Percentiles rank a stretch among this genome's conserved stretches.
Evolutionary conservation across 2,113 vertebrate species (phyloP).

Genomic region (Okapia johnstoni): DNA sequence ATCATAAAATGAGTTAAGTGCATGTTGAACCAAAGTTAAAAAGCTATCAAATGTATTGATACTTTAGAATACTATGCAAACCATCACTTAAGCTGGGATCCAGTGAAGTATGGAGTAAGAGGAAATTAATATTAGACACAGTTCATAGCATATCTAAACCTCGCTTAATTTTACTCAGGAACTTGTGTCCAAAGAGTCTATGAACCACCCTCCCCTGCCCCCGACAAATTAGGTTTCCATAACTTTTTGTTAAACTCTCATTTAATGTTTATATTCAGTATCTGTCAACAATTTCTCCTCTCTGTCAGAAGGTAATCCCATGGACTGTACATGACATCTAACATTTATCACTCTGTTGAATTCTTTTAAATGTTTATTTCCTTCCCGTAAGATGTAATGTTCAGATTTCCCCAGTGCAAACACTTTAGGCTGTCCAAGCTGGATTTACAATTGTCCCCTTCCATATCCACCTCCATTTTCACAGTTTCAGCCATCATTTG

Average conservation of each 20-base stretch:
- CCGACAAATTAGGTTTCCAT: background rate
- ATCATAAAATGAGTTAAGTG: background rate
- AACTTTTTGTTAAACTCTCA: background rate
- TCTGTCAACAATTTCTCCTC: background rate
- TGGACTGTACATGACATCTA: background rate
- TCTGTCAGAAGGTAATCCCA: background rate
- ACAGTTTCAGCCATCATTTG: background rate
- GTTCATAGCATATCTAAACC: background rate
- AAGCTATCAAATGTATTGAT: background rate
- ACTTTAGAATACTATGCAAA: background rate
- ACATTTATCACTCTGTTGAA: background rate
- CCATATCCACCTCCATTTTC: background rate
- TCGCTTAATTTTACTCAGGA: background rate
- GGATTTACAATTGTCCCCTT: background rate
- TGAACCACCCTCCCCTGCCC: background rate
- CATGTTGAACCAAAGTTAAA: background rate
- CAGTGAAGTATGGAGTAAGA: background rate
- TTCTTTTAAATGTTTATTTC: background rate
- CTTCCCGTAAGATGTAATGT: background rate
- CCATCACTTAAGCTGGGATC: background rate
- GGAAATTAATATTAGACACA: background rate
- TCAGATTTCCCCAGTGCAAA: background rate
- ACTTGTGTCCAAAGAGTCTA: background rate
- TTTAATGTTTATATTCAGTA: background rate
- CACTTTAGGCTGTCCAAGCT: background rate